These are phyloP conservation scores for Protonibea diacanthus DNA, from an alignment of 2,797 vertebrate species.

Conservation along the genomic window DNA sequence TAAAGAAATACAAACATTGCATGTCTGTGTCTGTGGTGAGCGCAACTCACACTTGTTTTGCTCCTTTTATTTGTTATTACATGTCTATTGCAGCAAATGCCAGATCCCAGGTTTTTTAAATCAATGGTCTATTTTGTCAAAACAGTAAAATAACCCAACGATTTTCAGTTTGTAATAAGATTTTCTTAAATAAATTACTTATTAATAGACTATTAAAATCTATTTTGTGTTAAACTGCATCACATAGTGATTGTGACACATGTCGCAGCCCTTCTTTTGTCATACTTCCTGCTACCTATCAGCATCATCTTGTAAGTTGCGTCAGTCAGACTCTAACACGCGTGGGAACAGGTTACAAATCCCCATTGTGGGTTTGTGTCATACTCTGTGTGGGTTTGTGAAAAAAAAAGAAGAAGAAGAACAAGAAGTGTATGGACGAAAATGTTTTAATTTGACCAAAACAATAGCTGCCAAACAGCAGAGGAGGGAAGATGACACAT, in stretches of 20 bases:
- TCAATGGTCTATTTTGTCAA: neutral
- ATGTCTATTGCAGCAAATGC: too few species aligned
- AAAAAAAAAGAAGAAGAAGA: constrained; percentile 42
- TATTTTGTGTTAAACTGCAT: neutral
- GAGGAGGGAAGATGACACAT: constrained; percentile 76
- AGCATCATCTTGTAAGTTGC: constrained; percentile 44
- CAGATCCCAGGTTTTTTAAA: too few species aligned
- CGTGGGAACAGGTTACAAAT: constrained; percentile 47
- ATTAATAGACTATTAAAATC: too few species aligned
- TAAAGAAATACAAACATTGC: neutral
- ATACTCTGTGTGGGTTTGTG: constrained; percentile 58
- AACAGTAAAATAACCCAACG: neutral
- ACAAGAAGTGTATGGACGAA: constrained; percentile 32
- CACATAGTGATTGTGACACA: constrained; percentile 45
- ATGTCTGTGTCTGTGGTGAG: neutral
- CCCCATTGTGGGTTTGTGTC: constrained; percentile 47
- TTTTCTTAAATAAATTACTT: too few species aligned
- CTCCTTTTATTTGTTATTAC: neutral
- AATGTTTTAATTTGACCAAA: constrained; percentile 41
- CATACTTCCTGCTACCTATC: constrained; percentile 51
- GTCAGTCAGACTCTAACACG: constrained; percentile 40
- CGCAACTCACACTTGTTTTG: neutral
- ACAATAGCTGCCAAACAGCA: constrained; percentile 58
- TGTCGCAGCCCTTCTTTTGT: constrained; percentile 7
- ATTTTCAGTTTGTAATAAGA: neutral